Evolutionary conservation across 2,888 invertebrate species (phyloP), one percentile per base, ranked within the genome.

Genomic region (Thymelicus acteon): DNA sequence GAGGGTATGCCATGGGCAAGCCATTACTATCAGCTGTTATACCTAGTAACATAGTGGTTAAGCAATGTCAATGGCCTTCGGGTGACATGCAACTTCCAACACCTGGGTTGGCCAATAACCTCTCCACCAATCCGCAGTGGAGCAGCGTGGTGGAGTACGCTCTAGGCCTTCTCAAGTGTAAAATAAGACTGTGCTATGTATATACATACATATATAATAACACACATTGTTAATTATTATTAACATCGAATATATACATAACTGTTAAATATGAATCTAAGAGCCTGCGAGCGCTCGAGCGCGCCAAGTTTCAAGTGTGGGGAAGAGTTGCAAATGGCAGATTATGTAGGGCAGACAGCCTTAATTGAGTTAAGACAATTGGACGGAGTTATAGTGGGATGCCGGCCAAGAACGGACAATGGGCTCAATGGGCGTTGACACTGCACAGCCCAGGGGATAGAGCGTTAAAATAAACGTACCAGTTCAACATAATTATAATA

Each of bases 291-390:
- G 58, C 64, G 57, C 37, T 39, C 57, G 60, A 70, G 58, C 64
- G 57, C 47, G 69, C 69, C 69, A 70, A 70, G 63, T 70, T 64
- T 70, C 57, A 64, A 70, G 69, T 70, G 58, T 60, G 64, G 60
- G 64, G 64, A 70, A 70, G 69, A 70, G 63, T 70, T 64, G 69
- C 69, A 70, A 70, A 70, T 70, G 63, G 64, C 58, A 40, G 69
- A 70, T 70, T 70, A 70, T 70, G 40, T 70, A 70, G 69, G 69
- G 60, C 69, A 64, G 63, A 40, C 69, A 70, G 69, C 24, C 48
- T 64, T 70, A 70, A 70, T 64, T 70, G 58, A 70, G 63, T 70
- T 70, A 70, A 70, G 69, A 70, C 69, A 70, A 70, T 70, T 70
- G 69, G 69, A 63, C 69, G 39, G 57, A 69, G 69, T 64, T 70